phyloP scores from a whole-genome alignment of 2,888 invertebrate species.

The Herminia tarsipennalis region DNA sequence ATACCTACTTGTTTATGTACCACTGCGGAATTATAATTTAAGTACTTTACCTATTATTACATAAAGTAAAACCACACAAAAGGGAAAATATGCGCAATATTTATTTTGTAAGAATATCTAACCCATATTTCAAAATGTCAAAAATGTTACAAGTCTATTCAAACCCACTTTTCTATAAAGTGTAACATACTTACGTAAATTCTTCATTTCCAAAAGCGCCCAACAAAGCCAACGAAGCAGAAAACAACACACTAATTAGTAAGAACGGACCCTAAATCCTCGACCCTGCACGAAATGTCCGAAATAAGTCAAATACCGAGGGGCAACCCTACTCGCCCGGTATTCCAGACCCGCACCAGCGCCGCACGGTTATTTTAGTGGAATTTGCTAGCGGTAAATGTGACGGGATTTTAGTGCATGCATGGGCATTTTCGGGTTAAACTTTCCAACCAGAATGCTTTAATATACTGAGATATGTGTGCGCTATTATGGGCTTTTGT shows the following conservation, averaged over 20 bases:
- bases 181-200: constrained; percentile 11
- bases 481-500: constrained; percentile 9
- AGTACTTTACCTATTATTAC: no score
- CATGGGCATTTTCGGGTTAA: constrained; percentile 39
- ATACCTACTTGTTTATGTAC: no score
- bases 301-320: constrained; percentile 37
- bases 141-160: constrained; percentile 1
- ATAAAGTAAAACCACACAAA: no score
- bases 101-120: no score
- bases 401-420: constrained; percentile 49
- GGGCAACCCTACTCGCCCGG: constrained; percentile 31
- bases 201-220: constrained; percentile 9
- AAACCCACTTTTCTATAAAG: constrained; percentile 2
- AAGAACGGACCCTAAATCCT: constrained; percentile 22
- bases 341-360: constrained; percentile 38
- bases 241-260: constrained; percentile 28
- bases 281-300: constrained; percentile 17
- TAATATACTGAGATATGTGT: constrained; percentile 19
- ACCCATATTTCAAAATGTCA: not conserved
- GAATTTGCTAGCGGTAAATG: constrained; percentile 50
- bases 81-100: no score
- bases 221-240: constrained; percentile 6
- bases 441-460: constrained; percentile 29
- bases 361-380: constrained; percentile 47
- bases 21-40: no score